These are phyloP conservation scores for Hippopotamyrus pictus DNA, from an alignment of 2,797 vertebrate genomes.

Conservation along the genomic window DNA sequence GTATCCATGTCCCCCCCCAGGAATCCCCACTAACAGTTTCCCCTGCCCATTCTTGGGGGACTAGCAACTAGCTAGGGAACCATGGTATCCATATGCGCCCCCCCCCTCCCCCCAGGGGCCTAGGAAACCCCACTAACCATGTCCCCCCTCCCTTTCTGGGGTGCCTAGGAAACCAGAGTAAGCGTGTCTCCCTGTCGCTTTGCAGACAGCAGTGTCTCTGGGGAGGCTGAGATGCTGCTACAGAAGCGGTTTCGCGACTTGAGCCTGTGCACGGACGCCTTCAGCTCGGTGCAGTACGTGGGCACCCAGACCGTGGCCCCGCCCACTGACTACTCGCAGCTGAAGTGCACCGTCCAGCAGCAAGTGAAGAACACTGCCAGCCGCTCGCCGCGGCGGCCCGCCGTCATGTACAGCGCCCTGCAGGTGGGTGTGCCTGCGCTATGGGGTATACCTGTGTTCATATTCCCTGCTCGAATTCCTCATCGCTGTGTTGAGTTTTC, in stretches of 20 bases:
- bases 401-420: constrained; percentile 68
- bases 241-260: constrained; percentile 74
- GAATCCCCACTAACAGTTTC: neutral
- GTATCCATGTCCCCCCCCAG: neutral
- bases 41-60: neutral
- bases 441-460: neutral
- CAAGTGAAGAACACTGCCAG: constrained; percentile 69
- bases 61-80: neutral
- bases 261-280: constrained; percentile 63
- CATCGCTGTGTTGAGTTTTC: neutral
- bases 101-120: neutral
- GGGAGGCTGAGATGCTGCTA: constrained; percentile 61
- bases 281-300: constrained; percentile 72
- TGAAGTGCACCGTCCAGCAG: constrained; percentile 55
- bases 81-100: too few species aligned
- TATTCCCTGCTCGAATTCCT: neutral
- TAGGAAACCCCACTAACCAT: neutral
- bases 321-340: constrained; percentile 64
- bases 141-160: neutral
- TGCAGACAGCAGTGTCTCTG: constrained; percentile 49
- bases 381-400: constrained; percentile 65
- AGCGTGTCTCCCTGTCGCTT: too few species aligned
- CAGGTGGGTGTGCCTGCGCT: constrained; percentile 40
- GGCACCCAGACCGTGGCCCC: constrained; percentile 68
- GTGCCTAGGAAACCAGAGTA: neutral